Conservation (phyloP, 2,888 invertebrate genomes). For the Hypercompe scribonia region DNA sequence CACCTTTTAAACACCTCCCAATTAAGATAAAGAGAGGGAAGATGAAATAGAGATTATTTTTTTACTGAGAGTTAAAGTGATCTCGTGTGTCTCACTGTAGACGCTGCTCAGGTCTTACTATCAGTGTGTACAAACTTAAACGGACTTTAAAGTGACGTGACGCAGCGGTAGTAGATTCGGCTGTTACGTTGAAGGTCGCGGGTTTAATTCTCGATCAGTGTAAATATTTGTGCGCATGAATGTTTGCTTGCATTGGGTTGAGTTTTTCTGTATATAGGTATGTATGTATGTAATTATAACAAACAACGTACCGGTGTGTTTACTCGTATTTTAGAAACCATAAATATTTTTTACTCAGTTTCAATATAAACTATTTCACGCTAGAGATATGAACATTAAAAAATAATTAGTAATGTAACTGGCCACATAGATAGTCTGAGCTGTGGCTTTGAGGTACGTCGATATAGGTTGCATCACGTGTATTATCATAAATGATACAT, state of each 20-base stretch:
- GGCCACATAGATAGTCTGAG: slow-evolving; percentile 36
- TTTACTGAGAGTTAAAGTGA: too few species aligned
- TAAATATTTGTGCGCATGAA: background rate
- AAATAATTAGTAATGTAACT: slow-evolving; percentile 36
- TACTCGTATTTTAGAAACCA: background rate
- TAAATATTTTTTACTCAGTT: background rate
- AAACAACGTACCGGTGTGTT: background rate
- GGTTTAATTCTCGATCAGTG: background rate
- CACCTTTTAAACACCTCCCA: too few species aligned
- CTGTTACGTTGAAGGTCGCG: background rate
- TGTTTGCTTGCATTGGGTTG: background rate
- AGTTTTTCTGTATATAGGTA: background rate
- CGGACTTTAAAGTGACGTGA: background rate
- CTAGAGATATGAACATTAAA: slow-evolving; percentile 15
- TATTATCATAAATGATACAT: slow-evolving; percentile 60
- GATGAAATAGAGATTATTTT: too few species aligned
- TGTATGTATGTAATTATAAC: background rate
- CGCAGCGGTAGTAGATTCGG: background rate
- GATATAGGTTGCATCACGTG: slow-evolving; percentile 67
- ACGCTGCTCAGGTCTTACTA: too few species aligned
- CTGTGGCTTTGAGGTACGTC: slow-evolving; percentile 46
- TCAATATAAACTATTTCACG: background rate
- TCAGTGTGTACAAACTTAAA: background rate
- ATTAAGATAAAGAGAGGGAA: too few species aligned
- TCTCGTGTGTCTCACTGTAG: too few species aligned